A percentile compares a stretch with the other conserved stretches of the same genome.
phyloP scores from a whole-genome alignment of 2,888 invertebrate genomes.

The Cantharis flavilabris region DNA sequence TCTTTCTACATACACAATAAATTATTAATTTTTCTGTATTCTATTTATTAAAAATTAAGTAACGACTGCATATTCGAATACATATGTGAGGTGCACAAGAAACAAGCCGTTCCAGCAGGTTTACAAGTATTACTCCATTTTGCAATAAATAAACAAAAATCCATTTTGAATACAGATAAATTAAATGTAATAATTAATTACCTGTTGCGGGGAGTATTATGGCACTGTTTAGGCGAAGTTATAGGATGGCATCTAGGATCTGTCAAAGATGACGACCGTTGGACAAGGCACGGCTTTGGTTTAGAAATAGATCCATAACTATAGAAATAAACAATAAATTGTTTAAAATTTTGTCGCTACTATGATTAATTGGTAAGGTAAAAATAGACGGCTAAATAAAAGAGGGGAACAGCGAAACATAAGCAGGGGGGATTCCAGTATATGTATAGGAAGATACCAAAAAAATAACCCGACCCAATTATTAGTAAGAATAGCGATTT shows the following conservation, averaged over 20 bases:
- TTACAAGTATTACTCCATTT: not conserved
- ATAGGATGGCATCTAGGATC: slow-evolving; percentile 60
- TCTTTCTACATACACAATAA: not conserved
- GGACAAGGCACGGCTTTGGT: slow-evolving; percentile 69
- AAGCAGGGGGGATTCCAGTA: not conserved
- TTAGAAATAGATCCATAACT: slow-evolving; percentile 66
- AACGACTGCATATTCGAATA: not conserved
- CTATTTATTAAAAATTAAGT: not conserved
- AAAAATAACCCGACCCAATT: not conserved
- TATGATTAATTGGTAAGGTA: not conserved
- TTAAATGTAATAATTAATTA: slow-evolving; percentile 33
- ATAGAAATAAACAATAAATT: slow-evolving; percentile 47
- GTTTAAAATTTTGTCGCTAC: not conserved
- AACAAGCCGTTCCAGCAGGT: not conserved
- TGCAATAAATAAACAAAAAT: not conserved
- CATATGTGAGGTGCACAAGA: not conserved
- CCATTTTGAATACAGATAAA: not conserved
- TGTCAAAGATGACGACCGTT: slow-evolving; percentile 58
- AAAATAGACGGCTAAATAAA: not conserved
- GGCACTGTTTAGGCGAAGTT: slow-evolving; percentile 59
- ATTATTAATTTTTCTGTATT: not conserved
- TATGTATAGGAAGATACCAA: not conserved
- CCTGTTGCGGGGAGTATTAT: slow-evolving; percentile 57
- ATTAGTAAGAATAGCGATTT: not conserved
- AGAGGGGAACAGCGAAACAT: not conserved